These are phyloP conservation scores for Pachypeltis micranthus DNA, from an alignment of 1,140 invertebrate species.

Conservation along the genomic window DNA sequence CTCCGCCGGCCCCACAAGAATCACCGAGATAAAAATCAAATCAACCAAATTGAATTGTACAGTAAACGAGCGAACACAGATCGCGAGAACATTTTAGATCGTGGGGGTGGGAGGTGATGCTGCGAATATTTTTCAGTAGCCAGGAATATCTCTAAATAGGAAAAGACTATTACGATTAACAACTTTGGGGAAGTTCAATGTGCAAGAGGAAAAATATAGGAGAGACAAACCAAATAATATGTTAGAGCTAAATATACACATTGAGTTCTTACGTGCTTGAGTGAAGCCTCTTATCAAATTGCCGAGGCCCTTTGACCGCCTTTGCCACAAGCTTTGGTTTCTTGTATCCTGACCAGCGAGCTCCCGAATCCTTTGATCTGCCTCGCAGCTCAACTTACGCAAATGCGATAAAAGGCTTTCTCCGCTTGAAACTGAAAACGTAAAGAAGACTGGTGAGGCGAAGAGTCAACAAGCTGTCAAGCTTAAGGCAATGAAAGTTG, in stretches of 20 bases:
- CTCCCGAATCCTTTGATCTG: slow-evolving; percentile 62
- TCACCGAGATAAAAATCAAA: too few relatives aligned
- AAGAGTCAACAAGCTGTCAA: too few relatives aligned
- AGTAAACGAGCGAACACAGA: too few relatives aligned
- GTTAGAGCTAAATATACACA: background rate
- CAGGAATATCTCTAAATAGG: too few relatives aligned
- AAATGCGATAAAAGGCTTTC: slow-evolving; percentile 60
- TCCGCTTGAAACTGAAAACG: slow-evolving; percentile 49
- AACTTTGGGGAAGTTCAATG: too few relatives aligned
- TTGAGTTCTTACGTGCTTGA: slow-evolving; percentile 46
- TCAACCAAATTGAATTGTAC: too few relatives aligned
- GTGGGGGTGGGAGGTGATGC: too few relatives aligned
- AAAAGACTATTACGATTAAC: too few relatives aligned
- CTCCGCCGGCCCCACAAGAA: too few relatives aligned
- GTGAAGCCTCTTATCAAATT: slow-evolving; percentile 57
- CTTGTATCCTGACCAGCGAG: slow-evolving; percentile 48
- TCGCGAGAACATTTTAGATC: too few relatives aligned
- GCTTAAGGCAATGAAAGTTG: too few relatives aligned
- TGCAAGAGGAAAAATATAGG: background rate
- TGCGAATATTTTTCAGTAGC: too few relatives aligned
- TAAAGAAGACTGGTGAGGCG: background rate
- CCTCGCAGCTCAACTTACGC: slow-evolving; percentile 61
- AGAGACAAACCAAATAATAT: background rate
- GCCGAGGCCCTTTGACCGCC: slow-evolving; percentile 65
- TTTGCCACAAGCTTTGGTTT: slow-evolving; percentile 75